These are phyloP conservation scores for Donacobius atricapilla DNA, from an alignment of 2,113 vertebrate species.

Conservation along the genomic window DNA sequence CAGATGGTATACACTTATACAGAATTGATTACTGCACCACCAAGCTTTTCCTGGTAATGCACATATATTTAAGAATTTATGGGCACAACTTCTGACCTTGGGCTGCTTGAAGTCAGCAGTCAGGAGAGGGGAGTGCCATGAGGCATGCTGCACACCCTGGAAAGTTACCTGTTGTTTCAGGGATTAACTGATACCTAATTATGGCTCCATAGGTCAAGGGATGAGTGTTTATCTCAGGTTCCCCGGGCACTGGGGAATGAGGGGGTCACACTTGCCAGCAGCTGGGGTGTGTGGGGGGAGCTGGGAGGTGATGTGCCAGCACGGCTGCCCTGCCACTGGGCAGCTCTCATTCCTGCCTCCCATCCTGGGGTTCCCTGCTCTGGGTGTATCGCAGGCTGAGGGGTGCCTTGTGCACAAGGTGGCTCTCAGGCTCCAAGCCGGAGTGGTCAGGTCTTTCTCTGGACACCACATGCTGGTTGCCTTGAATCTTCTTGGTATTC, in stretches of 20 bases:
- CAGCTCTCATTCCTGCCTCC: neutral
- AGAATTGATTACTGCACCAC: neutral
- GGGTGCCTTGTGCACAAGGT: neutral
- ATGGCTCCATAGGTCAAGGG: neutral
- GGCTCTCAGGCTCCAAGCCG: neutral
- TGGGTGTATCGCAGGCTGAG: accelerated
- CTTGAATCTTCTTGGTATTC: neutral
- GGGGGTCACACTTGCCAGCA: neutral
- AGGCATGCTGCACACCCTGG: neutral
- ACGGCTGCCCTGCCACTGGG: accelerated
- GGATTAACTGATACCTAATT: neutral
- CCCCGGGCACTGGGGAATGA: neutral
- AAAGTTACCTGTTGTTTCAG: neutral
- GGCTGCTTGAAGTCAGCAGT: neutral
- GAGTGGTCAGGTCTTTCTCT: neutral
- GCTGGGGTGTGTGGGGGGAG: neutral
- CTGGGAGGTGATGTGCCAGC: neutral
- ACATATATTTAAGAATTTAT: neutral
- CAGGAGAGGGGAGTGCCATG: neutral
- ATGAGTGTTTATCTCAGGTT: neutral
- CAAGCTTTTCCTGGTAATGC: neutral
- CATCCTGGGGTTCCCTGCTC: neutral
- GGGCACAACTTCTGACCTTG: neutral
- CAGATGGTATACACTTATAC: neutral
- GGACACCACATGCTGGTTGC: neutral